Conservation (phyloP, 1,140 invertebrate species). For the Bombus waltoni region DNA sequence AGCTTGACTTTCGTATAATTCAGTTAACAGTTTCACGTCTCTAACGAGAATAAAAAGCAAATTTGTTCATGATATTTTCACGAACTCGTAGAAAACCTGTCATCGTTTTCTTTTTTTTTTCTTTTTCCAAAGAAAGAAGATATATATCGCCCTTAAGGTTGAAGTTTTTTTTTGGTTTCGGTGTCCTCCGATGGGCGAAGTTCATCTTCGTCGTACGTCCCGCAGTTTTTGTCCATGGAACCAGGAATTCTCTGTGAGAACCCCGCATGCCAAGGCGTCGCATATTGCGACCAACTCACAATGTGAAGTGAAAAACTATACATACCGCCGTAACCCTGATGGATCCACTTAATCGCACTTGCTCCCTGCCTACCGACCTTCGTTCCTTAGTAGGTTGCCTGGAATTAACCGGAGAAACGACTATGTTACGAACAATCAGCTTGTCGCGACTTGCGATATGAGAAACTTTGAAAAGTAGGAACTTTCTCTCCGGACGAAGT, state of each 20-base stretch:
- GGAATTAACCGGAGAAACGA: neutral
- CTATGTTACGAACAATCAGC: neutral
- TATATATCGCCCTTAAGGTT: neutral
- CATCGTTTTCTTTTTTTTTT: no score
- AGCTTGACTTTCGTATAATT: no score
- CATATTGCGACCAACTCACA: conserved; percentile 71
- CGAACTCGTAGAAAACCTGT: neutral
- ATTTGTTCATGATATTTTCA: neutral
- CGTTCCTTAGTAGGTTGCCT: neutral
- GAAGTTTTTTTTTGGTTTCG: neutral
- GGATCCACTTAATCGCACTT: conserved; percentile 62
- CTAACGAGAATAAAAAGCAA: neutral
- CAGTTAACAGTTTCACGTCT: no score
- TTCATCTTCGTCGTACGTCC: conserved; percentile 27
- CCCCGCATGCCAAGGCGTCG: conserved; percentile 70
- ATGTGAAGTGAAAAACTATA: conserved; percentile 71
- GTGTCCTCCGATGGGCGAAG: neutral
- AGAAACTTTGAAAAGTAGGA: neutral
- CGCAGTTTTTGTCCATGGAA: conserved; percentile 67
- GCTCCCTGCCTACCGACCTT: conserved; percentile 36
- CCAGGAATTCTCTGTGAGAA: conserved; percentile 74
- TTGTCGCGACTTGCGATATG: no score
- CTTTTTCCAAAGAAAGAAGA: neutral
- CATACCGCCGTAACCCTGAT: conserved; percentile 60
- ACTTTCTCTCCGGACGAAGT: neutral